Base-by-base conservation (phyloP, 2,113 vertebrate genomes). In the Gambusia affinis region DNA sequence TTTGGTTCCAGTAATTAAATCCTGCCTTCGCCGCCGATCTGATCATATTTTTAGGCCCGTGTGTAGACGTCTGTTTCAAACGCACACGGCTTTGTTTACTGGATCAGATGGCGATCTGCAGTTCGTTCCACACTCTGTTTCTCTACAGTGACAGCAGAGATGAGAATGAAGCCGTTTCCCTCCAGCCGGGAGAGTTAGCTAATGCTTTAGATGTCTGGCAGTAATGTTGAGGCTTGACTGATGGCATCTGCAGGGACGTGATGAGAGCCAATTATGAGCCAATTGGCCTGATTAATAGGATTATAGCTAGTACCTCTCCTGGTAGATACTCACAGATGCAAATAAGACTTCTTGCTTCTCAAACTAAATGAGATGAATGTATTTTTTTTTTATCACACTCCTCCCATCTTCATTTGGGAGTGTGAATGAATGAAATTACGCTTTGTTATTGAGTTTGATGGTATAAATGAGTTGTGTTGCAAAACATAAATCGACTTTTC, bases 241-340 rank as follows among this genome's bases (percentile, higher is more conserved):
- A 87, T 83, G 87, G 65, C 82, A 83, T 92, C 89, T 88, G 86
- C 19, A 37, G 87, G 82, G 86, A 85, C 68, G 35, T 81, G 85
- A 88, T 74, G 87, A 91, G 85, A 81, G 84, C 65, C 82, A 87
- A 91, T 92, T 92, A 91, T 76, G 80, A 78, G 72, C 71, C 86
- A 88, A 85, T 92, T 91, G 90, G 76, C 66, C 82, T 84, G 89
- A 92, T 93, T 88, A 88, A 91, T 87, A 74, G 84, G 88, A 94
- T 91, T 90, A 85, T 64, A 76, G 85, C 76, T 70, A 27, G 44
- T 19, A 74, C 71, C 83, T 82, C 82, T 86, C 78, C 71, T 84
- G 86, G 74, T 82, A 64, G 77, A 87, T 84, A 75, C 79, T 81
- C 73, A 39, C 62, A 72, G 60, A 70, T 84, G 75, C 66, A 89